A percentile compares a stretch with the other conserved stretches of the same genome.
Evolutionary conservation across 2,797 vertebrate genomes (phyloP).

Genomic region (Poeciliopsis gracilis): DNA sequence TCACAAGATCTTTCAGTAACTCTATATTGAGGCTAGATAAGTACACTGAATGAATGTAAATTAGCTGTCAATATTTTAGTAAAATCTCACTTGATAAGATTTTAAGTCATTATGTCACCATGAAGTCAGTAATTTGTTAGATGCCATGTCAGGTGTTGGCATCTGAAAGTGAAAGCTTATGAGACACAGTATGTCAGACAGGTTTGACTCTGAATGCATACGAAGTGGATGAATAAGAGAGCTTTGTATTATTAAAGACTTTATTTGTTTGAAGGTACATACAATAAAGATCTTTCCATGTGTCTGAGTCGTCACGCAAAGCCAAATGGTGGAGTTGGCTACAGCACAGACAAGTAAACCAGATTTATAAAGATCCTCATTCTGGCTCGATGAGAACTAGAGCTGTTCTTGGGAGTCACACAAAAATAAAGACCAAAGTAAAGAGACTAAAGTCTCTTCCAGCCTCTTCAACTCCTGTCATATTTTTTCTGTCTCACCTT

Average conservation of each 20-base stretch:
- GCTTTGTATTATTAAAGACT: neutral
- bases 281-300: slow-evolving; percentile 19
- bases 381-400: slow-evolving; percentile 59
- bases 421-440: slow-evolving; percentile 44
- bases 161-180: neutral
- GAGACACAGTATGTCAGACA: neutral
- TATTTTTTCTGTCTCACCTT: slow-evolving; percentile 46
- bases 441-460: slow-evolving; percentile 55
- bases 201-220: neutral
- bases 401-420: slow-evolving; percentile 59
- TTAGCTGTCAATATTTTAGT: neutral
- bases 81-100: neutral
- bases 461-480: slow-evolving; percentile 45
- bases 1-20: neutral
- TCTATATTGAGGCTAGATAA: neutral
- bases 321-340: slow-evolving; percentile 59
- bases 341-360: slow-evolving; percentile 56
- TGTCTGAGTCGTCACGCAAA: slow-evolving; percentile 37
- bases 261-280: neutral
- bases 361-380: slow-evolving; percentile 73
- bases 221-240: neutral
- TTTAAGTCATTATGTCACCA: neutral
- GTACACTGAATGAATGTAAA: neutral
- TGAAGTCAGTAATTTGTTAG: neutral
- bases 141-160: neutral